These are phyloP conservation scores for Chrysoperla carnea DNA, from an alignment of 1,140 invertebrate species.

Conservation along the genomic window DNA sequence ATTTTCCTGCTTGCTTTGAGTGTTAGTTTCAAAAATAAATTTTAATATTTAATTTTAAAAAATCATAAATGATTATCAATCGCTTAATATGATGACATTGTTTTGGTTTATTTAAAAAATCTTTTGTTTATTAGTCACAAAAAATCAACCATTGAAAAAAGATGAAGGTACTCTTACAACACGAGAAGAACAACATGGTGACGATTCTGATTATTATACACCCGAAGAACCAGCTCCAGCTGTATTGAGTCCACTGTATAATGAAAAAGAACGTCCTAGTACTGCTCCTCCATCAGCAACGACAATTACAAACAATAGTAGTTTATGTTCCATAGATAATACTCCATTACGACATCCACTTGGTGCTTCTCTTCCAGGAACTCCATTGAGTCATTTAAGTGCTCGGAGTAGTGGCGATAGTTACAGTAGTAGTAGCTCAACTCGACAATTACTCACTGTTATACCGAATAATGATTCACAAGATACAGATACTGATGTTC, in stretches of 20 bases:
- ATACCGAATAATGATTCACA: slow-evolving; percentile 17
- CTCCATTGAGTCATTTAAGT: slow-evolving; percentile 42
- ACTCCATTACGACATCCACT: slow-evolving; percentile 10
- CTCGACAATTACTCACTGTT: slow-evolving; percentile 38
- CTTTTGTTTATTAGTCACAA: no score
- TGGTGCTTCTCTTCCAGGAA: slow-evolving; percentile 26
- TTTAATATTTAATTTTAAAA: no score
- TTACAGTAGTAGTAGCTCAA: slow-evolving; percentile 53
- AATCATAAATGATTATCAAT: no score
- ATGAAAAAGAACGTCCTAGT: slow-evolving; percentile 1
- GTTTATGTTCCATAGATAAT: slow-evolving; percentile 12
- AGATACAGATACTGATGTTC: slow-evolving; percentile 6
- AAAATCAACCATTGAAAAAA: background rate
- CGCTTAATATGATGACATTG: no score
- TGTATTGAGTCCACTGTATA: slow-evolving; percentile 25
- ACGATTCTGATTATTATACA: slow-evolving; percentile 54
- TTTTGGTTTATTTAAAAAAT: no score
- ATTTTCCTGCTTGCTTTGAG: no score
- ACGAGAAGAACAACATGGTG: slow-evolving; percentile 17
- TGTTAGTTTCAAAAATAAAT: no score
- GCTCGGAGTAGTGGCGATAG: slow-evolving; percentile 54
- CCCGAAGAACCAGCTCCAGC: slow-evolving; percentile 46
- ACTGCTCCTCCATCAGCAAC: background rate
- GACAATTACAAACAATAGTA: no score
- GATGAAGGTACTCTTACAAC: slow-evolving; percentile 6